Evolutionary conservation across 2,113 vertebrate genomes (phyloP).

Genomic region (Amazona vittata): DNA sequence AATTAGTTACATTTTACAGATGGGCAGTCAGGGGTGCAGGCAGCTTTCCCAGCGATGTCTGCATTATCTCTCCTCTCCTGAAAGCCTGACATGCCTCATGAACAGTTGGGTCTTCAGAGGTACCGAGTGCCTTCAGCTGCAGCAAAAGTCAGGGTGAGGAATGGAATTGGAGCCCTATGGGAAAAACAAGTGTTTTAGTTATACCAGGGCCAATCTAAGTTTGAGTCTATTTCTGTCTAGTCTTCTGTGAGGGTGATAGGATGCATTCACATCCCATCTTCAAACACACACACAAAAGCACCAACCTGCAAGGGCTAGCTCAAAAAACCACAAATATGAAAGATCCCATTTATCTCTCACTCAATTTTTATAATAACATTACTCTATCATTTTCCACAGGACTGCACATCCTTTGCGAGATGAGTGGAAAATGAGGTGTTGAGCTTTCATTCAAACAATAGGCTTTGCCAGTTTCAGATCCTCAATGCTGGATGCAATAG

Average conservation of each 20-base stretch:
- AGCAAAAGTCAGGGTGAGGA: not conserved
- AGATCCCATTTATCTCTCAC: not conserved
- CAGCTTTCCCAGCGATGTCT: conserved; percentile 14
- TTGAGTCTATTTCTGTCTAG: not conserved
- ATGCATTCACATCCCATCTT: not conserved
- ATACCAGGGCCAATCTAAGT: rapidly evolving
- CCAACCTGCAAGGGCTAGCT: not conserved
- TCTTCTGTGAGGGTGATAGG: not conserved
- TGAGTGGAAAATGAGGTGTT: conserved; percentile 5
- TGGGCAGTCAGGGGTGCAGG: conserved; percentile 18
- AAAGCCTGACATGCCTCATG: not conserved
- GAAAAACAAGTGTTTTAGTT: not conserved
- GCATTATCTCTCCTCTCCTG: conserved; percentile 7
- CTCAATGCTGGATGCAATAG: not conserved
- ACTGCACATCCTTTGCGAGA: not conserved
- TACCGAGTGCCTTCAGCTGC: not conserved
- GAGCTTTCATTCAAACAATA: conserved; percentile 1
- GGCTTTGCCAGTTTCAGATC: not conserved
- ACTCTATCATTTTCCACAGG: not conserved
- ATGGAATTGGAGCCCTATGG: not conserved
- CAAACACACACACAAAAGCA: not conserved
- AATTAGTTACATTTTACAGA: conserved; percentile 32
- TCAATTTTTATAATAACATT: not conserved
- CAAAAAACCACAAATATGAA: not conserved
- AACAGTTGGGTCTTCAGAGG: not conserved